Conservation (phyloP, 2,888 invertebrate genomes). For the Neoscelio sp. region DNA sequence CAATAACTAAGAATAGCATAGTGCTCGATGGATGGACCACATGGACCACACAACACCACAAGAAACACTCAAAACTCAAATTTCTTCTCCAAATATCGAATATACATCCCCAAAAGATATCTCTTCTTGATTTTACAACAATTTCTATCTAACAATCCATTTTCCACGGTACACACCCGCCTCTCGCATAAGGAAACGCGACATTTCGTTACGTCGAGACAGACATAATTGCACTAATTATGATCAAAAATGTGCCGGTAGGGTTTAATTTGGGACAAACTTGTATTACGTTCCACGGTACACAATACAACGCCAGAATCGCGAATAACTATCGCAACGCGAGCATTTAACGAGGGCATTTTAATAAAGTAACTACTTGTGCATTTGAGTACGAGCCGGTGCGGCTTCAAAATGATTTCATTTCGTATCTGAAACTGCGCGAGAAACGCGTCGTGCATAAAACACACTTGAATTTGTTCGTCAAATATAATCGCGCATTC, state of each 20-base stretch:
- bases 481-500: constrained; percentile 18
- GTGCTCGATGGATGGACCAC: too few species aligned
- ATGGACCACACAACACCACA: too few species aligned
- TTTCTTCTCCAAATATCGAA: too few species aligned
- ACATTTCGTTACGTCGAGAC: constrained; percentile 13
- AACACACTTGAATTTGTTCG: constrained; percentile 27
- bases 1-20: too few species aligned
- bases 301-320: constrained; percentile 12
- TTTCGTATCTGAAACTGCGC: constrained; percentile 6
- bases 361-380: constrained; percentile 39
- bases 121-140: too few species aligned
- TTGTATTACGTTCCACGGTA: neutral
- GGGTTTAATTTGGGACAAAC: neutral
- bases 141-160: too few species aligned
- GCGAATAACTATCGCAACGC: constrained; percentile 19
- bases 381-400: constrained; percentile 19
- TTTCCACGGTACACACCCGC: too few species aligned
- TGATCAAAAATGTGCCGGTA: constrained; percentile 20
- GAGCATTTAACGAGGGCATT: constrained; percentile 32
- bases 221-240: constrained; percentile 12
- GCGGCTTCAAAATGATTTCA: constrained; percentile 29
- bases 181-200: too few species aligned
- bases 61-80: too few species aligned
- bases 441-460: constrained; percentile 12
- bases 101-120: too few species aligned